Evolutionary conservation across 2,888 invertebrate genomes (phyloP).

Genomic region (Matsumyia berberina): DNA sequence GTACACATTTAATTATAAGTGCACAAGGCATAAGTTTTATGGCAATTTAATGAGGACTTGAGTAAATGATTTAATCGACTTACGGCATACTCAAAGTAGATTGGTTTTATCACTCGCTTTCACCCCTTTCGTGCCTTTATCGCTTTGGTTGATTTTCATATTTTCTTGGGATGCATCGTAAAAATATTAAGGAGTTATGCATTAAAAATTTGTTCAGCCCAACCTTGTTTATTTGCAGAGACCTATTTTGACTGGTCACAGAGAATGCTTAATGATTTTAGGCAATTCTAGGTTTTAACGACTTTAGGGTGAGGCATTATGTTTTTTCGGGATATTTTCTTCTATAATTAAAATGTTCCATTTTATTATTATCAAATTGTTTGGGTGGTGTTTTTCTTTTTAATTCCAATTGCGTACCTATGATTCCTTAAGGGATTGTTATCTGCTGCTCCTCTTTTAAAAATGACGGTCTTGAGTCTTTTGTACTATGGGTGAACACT

Average conservation of each 20-base stretch:
- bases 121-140: slow-evolving; percentile 42
- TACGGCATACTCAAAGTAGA: slow-evolving; percentile 60
- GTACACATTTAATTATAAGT: slow-evolving; percentile 76
- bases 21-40: slow-evolving; percentile 78
- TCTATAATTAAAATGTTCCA: slow-evolving; percentile 52
- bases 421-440: too few relatives aligned
- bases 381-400: not conserved
- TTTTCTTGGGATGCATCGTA: slow-evolving; percentile 58
- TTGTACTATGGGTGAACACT: too few relatives aligned
- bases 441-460: too few relatives aligned
- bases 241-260: slow-evolving; percentile 54
- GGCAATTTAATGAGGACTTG: slow-evolving; percentile 77
- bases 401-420: too few relatives aligned
- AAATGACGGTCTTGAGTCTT: too few relatives aligned
- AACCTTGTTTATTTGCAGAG: slow-evolving; percentile 47
- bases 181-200: slow-evolving; percentile 61
- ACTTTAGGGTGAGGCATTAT: slow-evolving; percentile 17
- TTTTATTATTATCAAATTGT: slow-evolving; percentile 39
- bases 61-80: slow-evolving; percentile 78
- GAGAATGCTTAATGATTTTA: slow-evolving; percentile 64
- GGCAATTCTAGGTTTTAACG: slow-evolving; percentile 52
- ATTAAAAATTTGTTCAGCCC: slow-evolving; percentile 45
- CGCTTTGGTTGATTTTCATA: slow-evolving; percentile 39
- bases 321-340: slow-evolving; percentile 16
- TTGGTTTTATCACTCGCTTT: slow-evolving; percentile 54